phyloP scores from a whole-genome alignment of 2,113 vertebrate species.

The Nycticorax nycticorax region DNA sequence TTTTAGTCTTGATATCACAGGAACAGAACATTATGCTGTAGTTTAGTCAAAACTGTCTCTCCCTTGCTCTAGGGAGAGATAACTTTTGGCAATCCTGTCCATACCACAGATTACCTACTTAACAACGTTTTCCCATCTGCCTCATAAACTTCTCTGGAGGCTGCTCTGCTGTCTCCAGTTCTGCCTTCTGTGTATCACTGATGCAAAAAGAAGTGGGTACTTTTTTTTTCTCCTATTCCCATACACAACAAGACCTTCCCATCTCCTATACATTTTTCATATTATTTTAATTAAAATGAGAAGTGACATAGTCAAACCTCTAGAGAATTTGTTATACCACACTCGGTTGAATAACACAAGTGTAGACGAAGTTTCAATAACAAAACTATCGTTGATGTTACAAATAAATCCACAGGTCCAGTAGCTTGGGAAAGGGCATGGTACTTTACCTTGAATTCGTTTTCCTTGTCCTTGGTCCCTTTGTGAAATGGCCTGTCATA shows the following conservation, averaged over 20 bases:
- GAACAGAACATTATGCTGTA: not conserved
- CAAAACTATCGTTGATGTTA: not conserved
- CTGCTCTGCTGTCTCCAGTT: not conserved
- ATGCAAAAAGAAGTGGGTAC: not conserved
- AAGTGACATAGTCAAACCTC: not conserved
- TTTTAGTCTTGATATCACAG: not conserved
- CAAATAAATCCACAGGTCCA: not conserved
- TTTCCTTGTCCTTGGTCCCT: constrained; percentile 97
- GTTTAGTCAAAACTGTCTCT: not conserved
- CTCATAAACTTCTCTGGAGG: not conserved
- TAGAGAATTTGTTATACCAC: not conserved
- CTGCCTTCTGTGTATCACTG: not conserved
- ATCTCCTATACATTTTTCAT: not conserved
- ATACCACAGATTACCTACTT: not conserved
- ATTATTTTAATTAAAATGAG: not conserved
- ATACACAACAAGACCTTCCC: not conserved
- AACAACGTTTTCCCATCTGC: not conserved
- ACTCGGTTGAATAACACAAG: not conserved
- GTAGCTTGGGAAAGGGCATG: not conserved
- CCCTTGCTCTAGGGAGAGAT: not conserved
- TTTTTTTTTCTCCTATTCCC: not conserved
- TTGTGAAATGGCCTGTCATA: constrained; percentile 98
- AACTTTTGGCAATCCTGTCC: not conserved
- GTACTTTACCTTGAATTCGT: constrained; percentile 96
- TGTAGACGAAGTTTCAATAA: not conserved